Conservation (phyloP, 2,113 vertebrate species). For the Heterochromis multidens region DNA sequence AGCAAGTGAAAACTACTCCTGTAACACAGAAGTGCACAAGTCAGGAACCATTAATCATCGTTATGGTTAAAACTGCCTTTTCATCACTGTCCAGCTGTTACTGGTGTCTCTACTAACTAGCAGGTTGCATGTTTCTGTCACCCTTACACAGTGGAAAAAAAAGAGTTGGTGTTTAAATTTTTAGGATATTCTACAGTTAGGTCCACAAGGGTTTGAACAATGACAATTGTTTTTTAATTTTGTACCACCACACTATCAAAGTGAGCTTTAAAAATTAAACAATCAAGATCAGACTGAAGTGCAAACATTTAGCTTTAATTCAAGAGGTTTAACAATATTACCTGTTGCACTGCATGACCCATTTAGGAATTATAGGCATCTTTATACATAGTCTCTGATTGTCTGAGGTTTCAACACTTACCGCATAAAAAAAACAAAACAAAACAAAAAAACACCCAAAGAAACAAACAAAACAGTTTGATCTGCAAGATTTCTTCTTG, state of each 20-base stretch:
- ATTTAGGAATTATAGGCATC: not conserved
- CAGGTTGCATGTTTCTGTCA: slow-evolving; percentile 50
- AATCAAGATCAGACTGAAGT: not conserved
- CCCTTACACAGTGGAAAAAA: not conserved
- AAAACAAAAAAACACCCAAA: no score
- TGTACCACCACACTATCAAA: not conserved
- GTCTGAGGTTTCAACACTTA: no score
- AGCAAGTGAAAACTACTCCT: slow-evolving; percentile 97
- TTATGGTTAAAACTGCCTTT: not conserved
- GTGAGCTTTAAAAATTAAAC: not conserved
- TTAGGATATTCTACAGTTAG: no score
- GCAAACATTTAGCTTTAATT: not conserved
- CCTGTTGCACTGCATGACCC: not conserved
- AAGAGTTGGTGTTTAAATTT: not conserved
- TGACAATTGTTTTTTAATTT: not conserved
- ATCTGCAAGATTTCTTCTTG: not conserved
- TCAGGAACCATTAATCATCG: not conserved
- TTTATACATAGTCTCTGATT: not conserved
- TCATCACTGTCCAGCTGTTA: not conserved
- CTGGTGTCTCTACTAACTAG: slow-evolving; percentile 5
- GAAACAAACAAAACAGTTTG: no score
- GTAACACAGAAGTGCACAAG: slow-evolving; percentile 1
- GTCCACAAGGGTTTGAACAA: not conserved
- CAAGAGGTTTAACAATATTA: not conserved
- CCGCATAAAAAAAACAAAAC: no score